Conservation (phyloP, 92 coral and sea anemone genomes). For the Epizoanthus stellaris region DNA sequence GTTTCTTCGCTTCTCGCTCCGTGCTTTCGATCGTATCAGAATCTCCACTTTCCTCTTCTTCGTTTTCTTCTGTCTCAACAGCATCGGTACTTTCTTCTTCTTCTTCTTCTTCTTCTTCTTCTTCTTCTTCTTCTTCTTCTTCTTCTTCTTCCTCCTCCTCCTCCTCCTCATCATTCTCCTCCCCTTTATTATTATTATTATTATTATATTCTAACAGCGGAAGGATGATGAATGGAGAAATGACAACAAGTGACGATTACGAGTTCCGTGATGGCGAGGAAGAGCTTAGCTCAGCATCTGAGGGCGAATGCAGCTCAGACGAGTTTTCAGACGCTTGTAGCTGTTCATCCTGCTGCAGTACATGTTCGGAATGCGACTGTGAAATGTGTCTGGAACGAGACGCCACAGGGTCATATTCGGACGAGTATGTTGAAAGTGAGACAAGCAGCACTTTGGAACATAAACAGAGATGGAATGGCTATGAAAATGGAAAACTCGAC, state of each 20-base stretch:
- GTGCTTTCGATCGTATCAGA: too few species aligned
- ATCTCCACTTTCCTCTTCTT: too few species aligned
- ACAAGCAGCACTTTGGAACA: constrained; percentile 5
- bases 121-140: too few species aligned
- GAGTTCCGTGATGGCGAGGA: background rate
- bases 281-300: background rate
- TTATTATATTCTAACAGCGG: background rate
- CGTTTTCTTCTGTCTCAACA: too few species aligned
- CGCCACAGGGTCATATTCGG: background rate
- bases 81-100: too few species aligned
- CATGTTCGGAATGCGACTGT: constrained; percentile 65
- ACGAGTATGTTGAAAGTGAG: constrained; percentile 22
- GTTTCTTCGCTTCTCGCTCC: too few species aligned
- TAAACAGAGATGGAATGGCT: background rate
- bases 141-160: too few species aligned
- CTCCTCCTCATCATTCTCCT: too few species aligned
- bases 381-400: constrained; percentile 32
- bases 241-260: background rate
- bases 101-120: too few species aligned
- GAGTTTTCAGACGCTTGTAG: constrained; percentile 58
- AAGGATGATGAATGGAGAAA: constrained; percentile 12
- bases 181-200: too few species aligned
- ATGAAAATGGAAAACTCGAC: background rate
- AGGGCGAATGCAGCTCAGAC: constrained; percentile 25
- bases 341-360: constrained; percentile 83